Evolutionary conservation across 92 coral and sea anemone genomes (phyloP), one percentile per base, ranked within the genome.

Genomic region (Phenganax stokvisi): DNA sequence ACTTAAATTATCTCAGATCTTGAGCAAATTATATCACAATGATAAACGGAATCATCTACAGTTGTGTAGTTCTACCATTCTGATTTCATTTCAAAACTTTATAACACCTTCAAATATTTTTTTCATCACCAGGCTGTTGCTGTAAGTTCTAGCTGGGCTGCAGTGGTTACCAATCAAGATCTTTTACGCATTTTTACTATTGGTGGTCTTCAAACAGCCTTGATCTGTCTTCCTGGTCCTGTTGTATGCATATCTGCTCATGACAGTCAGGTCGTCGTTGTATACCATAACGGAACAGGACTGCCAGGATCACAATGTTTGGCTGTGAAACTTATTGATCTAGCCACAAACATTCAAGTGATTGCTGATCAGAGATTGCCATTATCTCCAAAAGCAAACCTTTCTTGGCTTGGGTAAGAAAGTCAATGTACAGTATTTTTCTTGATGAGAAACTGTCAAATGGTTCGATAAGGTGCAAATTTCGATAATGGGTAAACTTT

Each of bases 391-490:
- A 96, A 96, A 81, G 82, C 99, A 54, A 92, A 85, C 29, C 86
- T 96, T 11, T 83, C 90, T 0, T 96, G 99, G 99, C 59, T 96
- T 9, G 99, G 99, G 99, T 96, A 79, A 85, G 93, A 61, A 61
- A 56, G 74, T 60, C 17, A 12, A 44, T 57, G 1, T 57, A 25
- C 75, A 27, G 16, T 12, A 12, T 58, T 2, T 3, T 75, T 51
- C 56, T 0, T 75, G 10, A 12, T 20, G 9, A 27, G 64, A 16
- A 27, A 7, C 72, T 54, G 17, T 80, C 7, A 31, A 16, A 69
- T 9, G 28, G 25, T 51, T n/a, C 25, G 25, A 20, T 20, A 51
- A 54, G 15, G 10, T 72, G 3, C 51, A 13, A 20, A 37, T 72
- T 15, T 31, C 28, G 20, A 20, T 27, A 37, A 5, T 37, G 47